Base-by-base conservation (phyloP, 2,113 vertebrate species). In the Ictidomys tridecemlineatus region DNA sequence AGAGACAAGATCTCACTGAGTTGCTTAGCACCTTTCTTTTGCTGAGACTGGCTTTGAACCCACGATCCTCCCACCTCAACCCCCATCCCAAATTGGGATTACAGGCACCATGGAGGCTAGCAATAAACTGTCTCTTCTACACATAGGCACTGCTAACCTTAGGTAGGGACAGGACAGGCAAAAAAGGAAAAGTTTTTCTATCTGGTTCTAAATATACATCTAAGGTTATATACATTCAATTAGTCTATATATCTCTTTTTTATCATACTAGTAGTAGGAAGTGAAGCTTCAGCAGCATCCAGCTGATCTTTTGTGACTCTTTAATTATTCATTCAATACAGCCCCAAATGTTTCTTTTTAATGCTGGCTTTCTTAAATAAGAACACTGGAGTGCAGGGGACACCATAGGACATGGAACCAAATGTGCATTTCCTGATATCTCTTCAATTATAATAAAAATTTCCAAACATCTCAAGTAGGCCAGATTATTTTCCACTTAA, bases 401-500 rank as follows among this genome's bases (percentile, higher is more conserved):
- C 77, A 76, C 32, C 30, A 80, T 39, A 56, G n/a, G 67, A 56
- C 78, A 79, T 17, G 53, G 72, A 72, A 30, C 39, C 28, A 24
- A 51, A 51, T 61, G 28, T 48, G 42, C 5, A 20, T 48, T 79
- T 74, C 48, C 58, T 80, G 28, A 74, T 56, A 56, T 53, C 26
- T 1, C 65, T 86, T 70, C 45, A 87, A 53, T 48, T 76, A 88
- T 37, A 96, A 85, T 37, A 96, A 85, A 28, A 65, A 48, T 58
- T 37, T 73, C 22, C 16, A 39, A 79, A 79, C 32, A 72, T 85
- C 37, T 48, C 73, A 39, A 32, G 45, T n/a, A 78, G 53, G 37
- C 37, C 18, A 80, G 37, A 10, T 79, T 89, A 74, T 67, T 70
- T 72, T 93, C 76, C 63, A 88, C 79, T 79, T 88, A 73, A 88